These are phyloP conservation scores for Polyommatus iphigenia DNA, from an alignment of 2,888 invertebrate species.

Conservation along the genomic window DNA sequence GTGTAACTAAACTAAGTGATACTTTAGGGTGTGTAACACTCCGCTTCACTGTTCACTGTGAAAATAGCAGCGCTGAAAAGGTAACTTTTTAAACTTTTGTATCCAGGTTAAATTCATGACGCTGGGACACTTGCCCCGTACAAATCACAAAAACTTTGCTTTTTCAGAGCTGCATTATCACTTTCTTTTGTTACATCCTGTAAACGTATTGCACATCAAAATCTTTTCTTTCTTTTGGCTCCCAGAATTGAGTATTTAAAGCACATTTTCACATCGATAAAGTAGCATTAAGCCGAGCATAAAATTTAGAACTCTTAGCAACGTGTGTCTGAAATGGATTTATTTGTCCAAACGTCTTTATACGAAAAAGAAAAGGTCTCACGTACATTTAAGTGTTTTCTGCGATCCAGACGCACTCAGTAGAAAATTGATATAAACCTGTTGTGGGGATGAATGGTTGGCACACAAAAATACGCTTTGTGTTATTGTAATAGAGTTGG, in stretches of 20 bases:
- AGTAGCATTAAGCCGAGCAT: background rate
- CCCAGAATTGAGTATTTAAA: background rate
- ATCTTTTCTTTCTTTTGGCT: no score
- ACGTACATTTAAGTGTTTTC: slow-evolving; percentile 67
- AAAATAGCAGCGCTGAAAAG: no score
- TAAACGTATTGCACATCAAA: no score
- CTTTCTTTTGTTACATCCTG: no score
- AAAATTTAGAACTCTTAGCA: background rate
- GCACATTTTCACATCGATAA: background rate
- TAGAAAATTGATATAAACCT: slow-evolving; percentile 78
- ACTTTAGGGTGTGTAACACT: no score
- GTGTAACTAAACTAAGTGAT: no score
- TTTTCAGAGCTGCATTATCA: no score
- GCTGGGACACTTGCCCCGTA: no score
- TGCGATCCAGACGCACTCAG: slow-evolving; percentile 72
- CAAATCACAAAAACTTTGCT: no score
- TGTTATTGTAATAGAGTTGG: slow-evolving; percentile 44
- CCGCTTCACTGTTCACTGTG: no score
- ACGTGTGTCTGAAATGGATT: slow-evolving; percentile 28
- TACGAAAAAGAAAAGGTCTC: slow-evolving; percentile 52
- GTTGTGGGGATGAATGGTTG: slow-evolving; percentile 54
- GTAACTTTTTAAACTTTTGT: no score
- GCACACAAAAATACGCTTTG: slow-evolving; percentile 49
- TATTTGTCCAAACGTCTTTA: slow-evolving; percentile 42
- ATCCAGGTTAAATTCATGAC: no score